Evolutionary conservation across 2,888 invertebrate genomes (phyloP).

Genomic region (Portevinia maculata): DNA sequence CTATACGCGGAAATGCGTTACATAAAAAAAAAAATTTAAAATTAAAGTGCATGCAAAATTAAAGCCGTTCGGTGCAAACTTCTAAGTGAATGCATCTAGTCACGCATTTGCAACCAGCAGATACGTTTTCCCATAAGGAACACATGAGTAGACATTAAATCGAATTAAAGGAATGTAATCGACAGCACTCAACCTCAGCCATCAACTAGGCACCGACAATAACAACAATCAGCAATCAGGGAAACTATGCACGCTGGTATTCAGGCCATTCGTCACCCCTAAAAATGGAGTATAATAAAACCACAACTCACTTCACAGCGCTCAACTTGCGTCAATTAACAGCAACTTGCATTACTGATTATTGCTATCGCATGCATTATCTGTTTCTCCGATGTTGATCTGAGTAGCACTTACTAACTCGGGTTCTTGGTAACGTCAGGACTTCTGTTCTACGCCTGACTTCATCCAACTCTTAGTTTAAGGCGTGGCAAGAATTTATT

Average conservation of each 20-base stretch:
- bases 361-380: conserved; percentile 49
- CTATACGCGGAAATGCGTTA: too few relatives aligned
- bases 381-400: conserved; percentile 14
- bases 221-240: conserved; percentile 70
- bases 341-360: conserved; percentile 66
- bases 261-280: conserved; percentile 9
- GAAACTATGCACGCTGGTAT: conserved; percentile 58
- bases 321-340: conserved; percentile 64
- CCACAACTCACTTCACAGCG: conserved; percentile 42
- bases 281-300: conserved; percentile 21
- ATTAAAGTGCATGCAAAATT: conserved; percentile 17
- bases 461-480: too few relatives aligned
- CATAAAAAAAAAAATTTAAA: too few relatives aligned
- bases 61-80: conserved; percentile 13
- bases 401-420: not conserved
- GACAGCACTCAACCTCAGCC: conserved; percentile 39
- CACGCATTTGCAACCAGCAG: conserved; percentile 32
- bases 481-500: conserved; percentile 61
- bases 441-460: not conserved
- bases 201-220: conserved; percentile 23
- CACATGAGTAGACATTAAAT: conserved; percentile 60
- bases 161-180: conserved; percentile 64
- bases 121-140: conserved; percentile 40
- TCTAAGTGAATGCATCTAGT: conserved; percentile 27
- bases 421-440: conserved; percentile 23